Percentiles rank a stretch among this genome's conserved stretches.
Conservation (phyloP, 2,113 vertebrate genomes). For the Malurus alboscapulatus region DNA sequence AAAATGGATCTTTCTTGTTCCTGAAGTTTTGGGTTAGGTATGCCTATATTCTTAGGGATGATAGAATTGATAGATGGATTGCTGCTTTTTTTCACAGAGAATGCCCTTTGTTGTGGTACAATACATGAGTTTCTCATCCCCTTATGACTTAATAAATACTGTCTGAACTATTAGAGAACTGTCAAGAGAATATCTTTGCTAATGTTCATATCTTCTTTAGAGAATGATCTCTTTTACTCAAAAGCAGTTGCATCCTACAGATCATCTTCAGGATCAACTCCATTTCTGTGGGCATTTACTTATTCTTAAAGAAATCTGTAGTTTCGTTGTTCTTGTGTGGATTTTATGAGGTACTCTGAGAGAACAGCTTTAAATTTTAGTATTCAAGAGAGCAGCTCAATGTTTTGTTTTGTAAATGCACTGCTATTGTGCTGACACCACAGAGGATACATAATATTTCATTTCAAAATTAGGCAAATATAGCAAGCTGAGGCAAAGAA, state of each 20-base stretch:
- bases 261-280: neutral
- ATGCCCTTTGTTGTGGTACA: neutral
- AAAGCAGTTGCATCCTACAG: neutral
- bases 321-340: neutral
- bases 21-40: neutral
- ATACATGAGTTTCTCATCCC: neutral
- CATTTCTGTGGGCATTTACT: neutral
- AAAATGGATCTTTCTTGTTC: neutral
- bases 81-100: neutral
- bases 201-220: neutral
- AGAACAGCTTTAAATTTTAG: neutral
- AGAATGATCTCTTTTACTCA: neutral
- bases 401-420: neutral
- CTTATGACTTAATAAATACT: neutral
- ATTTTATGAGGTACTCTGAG: neutral
- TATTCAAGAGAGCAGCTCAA: neutral
- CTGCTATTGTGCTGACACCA: neutral
- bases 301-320: neutral
- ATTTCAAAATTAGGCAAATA: neutral
- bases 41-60: neutral
- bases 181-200: neutral
- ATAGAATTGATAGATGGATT: neutral
- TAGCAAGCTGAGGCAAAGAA: neutral
- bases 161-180: neutral
- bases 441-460: neutral